These are phyloP conservation scores for Paralichthys olivaceus DNA, from an alignment of 2,113 vertebrate species.

Conservation along the genomic window DNA sequence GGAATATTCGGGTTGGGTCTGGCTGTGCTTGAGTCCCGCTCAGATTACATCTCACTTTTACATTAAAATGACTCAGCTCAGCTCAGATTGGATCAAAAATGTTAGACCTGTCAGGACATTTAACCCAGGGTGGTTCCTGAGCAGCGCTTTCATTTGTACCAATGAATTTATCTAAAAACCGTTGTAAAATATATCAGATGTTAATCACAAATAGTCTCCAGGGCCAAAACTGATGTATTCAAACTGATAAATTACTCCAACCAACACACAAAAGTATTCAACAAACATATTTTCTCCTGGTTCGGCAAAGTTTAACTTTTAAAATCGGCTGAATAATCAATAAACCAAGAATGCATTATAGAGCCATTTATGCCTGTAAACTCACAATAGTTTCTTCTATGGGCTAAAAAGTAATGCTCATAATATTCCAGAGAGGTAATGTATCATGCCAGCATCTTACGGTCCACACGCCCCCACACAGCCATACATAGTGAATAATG, in stretches of 20 bases:
- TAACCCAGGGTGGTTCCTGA: neutral
- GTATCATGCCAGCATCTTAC: constrained; percentile 14
- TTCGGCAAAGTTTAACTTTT: no score
- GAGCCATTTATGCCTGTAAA: neutral
- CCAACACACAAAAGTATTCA: no score
- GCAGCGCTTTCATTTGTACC: neutral
- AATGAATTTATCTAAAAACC: no score
- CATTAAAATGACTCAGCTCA: neutral
- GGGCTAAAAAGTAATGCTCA: constrained; percentile 1
- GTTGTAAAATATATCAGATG: no score
- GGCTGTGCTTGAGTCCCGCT: neutral
- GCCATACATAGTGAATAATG: constrained; percentile 38
- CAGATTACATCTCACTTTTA: neutral
- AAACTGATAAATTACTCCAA: no score
- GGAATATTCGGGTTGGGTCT: neutral
- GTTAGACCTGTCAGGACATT: neutral
- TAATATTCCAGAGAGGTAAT: constrained; percentile 10
- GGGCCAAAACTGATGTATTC: no score
- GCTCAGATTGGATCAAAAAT: neutral
- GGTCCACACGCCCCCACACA: constrained; percentile 52
- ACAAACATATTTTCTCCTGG: no score
- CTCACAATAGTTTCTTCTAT: neutral
- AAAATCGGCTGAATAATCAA: no score
- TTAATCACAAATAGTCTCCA: no score
- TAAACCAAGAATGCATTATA: neutral